Percentiles rank a stretch among this genome's conserved stretches.
Conservation (phyloP, 2,888 invertebrate species). For the Cephonodes hylas region DNA sequence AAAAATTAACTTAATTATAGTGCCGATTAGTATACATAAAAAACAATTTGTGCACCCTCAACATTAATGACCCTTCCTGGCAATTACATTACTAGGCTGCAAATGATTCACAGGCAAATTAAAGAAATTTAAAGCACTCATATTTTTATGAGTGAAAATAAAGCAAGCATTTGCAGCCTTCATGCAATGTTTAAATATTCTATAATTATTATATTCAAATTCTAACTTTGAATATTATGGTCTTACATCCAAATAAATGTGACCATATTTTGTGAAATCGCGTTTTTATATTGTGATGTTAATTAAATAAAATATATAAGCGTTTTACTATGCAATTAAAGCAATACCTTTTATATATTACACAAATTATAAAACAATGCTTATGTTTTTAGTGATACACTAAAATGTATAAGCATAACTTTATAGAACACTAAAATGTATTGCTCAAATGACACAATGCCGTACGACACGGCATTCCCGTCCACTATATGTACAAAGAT, state of each 20-base stretch:
- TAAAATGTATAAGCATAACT: constrained; percentile 36
- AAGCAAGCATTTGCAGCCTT: not conserved
- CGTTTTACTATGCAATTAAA: constrained; percentile 34
- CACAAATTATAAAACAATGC: constrained; percentile 32
- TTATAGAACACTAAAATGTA: constrained; percentile 16
- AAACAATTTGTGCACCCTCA: not conserved
- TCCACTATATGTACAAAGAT: constrained; percentile 47
- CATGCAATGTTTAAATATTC: not conserved
- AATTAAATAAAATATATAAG: constrained; percentile 31
- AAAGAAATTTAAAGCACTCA: not conserved
- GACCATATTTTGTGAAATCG: constrained; percentile 36
- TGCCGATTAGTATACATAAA: constrained; percentile 1
- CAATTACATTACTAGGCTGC: not conserved
- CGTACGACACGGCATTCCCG: constrained; percentile 38
- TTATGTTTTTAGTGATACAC: constrained; percentile 34
- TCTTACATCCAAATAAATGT: constrained; percentile 23
- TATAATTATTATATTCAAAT: not conserved
- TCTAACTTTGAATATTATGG: constrained; percentile 2
- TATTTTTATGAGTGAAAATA: not conserved
- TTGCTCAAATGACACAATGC: constrained; percentile 19
- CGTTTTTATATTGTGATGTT: constrained; percentile 36
- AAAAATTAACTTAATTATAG: constrained; percentile 3
- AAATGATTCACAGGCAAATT: not conserved
- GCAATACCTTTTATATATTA: constrained; percentile 39
- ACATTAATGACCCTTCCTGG: not conserved